These are phyloP conservation scores for Hyperopisus bebe DNA, from an alignment of 2,113 vertebrate genomes.

Conservation along the genomic window DNA sequence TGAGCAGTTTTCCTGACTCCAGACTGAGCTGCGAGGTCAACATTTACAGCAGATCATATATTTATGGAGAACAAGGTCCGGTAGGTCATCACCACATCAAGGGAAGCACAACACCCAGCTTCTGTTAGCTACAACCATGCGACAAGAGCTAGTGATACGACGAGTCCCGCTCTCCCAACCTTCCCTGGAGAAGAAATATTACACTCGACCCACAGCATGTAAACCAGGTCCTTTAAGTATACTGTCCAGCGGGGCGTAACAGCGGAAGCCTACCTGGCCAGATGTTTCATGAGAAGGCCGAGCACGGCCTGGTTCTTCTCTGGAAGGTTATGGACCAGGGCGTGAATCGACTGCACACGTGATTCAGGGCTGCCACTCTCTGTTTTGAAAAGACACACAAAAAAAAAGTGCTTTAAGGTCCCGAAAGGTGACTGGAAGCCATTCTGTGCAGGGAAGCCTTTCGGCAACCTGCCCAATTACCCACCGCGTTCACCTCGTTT, in stretches of 20 bases:
- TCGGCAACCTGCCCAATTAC: neutral
- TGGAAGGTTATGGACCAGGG: slow-evolving; percentile 90
- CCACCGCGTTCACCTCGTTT: neutral
- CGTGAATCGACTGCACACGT: slow-evolving; percentile 83
- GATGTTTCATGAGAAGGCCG: slow-evolving; percentile 90
- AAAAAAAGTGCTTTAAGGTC: neutral
- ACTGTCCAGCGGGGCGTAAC: neutral
- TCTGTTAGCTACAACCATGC: neutral
- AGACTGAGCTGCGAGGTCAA: neutral
- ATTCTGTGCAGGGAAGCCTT: neutral
- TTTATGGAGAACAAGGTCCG: neutral
- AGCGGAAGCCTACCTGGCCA: slow-evolving; percentile 77
- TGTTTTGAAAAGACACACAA: slow-evolving; percentile 38
- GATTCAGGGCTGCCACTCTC: slow-evolving; percentile 87
- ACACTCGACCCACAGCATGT: neutral
- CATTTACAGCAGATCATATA: neutral
- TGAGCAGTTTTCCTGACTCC: neutral
- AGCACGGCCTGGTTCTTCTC: slow-evolving; percentile 91
- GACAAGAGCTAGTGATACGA: neutral
- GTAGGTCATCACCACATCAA: neutral
- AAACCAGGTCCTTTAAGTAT: neutral
- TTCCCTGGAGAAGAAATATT: slow-evolving; percentile 40
- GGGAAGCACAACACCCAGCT: neutral
- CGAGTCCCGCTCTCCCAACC: neutral
- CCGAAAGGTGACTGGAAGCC: neutral